phyloP scores from a whole-genome alignment of 1,140 invertebrate genomes.

The Trachymyrmex cornetzi region DNA sequence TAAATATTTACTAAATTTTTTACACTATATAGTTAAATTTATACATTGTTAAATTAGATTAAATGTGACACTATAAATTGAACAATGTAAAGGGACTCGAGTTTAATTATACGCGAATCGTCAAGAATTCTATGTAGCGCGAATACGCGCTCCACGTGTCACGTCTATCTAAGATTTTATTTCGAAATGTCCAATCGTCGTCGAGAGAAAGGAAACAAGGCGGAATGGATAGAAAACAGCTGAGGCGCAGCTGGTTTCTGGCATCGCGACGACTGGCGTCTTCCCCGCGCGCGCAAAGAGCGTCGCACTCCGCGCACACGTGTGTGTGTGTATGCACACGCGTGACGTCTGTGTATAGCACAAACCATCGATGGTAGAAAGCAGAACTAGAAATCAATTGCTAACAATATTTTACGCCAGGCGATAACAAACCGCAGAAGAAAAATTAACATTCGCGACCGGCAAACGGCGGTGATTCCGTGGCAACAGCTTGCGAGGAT shows the following conservation, averaged over 20 bases:
- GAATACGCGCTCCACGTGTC: constrained; percentile 30
- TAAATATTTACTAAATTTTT: no score
- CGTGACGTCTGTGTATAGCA: constrained; percentile 63
- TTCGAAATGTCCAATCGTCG: constrained; percentile 69
- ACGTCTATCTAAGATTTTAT: constrained; percentile 70
- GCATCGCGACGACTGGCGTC: constrained; percentile 80
- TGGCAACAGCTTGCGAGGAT: background rate
- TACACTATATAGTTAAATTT: no score
- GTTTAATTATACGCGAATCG: constrained; percentile 32
- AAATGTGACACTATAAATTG: no score
- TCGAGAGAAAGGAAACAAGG: constrained; percentile 70
- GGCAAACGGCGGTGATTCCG: background rate
- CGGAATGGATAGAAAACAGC: constrained; percentile 83
- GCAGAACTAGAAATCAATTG: constrained; percentile 63
- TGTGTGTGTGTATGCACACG: background rate
- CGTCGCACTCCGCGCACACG: constrained; percentile 26
- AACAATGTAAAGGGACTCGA: background rate
- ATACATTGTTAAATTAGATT: no score
- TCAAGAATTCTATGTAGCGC: constrained; percentile 37
- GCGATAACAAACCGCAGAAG: constrained; percentile 58
- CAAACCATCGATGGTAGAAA: constrained; percentile 71
- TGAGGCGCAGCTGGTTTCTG: constrained; percentile 83
- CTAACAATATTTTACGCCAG: constrained; percentile 58
- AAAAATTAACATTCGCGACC: constrained; percentile 59
- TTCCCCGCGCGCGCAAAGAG: constrained; percentile 66